Evolutionary conservation across 2,888 invertebrate genomes (phyloP), one percentile per base, ranked within the genome.

Genomic region (Andrena chrysosceles): DNA sequence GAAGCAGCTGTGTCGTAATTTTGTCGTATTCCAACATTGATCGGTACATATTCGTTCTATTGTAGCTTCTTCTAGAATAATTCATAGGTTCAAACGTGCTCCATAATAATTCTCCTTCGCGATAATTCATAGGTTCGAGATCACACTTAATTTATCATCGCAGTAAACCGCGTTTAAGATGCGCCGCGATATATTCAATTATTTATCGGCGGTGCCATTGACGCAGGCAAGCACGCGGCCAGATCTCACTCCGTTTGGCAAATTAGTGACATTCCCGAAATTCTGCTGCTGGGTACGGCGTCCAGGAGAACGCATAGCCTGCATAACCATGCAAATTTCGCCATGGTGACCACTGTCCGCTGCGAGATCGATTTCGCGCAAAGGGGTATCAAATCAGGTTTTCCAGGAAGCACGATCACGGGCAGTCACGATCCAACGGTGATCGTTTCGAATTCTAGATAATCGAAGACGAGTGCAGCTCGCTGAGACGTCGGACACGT

Each of bases 201-300:
- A 59, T 71, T 71, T 72, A 63, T 82, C 71, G 13, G 16, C 23
- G 49, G 1, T 10, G 26, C 54, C 62, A 35, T 16, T 2, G 54
- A 0, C 23, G 23, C 16, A 42, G 52, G n/a, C 16, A 62, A 29
- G 6, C 71, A 66, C 49, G 83, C 60, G 83, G 81, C 31, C 67
- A 63, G 64, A 60, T 77, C 70, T 85, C 83, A 75, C 67, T 77
- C 75, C 75, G 73, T 85, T 85, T 76, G 85, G 60, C 70, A 52
- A 85, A 85, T 85, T 85, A 81, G 75, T 59, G 80, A 78, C 80
- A 85, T 85, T 85, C 85, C 63, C 72, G 80, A 77, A 77, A 83
- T 85, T 83, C 85, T 60, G 29, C 42, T 10, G 67, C n/a, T 23
- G 20, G 59, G 8, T 69, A 52, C 68, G 35, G 74, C 67, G 63